Base-by-base conservation (phyloP, 2,888 invertebrate genomes). In the Dione vanillae region DNA sequence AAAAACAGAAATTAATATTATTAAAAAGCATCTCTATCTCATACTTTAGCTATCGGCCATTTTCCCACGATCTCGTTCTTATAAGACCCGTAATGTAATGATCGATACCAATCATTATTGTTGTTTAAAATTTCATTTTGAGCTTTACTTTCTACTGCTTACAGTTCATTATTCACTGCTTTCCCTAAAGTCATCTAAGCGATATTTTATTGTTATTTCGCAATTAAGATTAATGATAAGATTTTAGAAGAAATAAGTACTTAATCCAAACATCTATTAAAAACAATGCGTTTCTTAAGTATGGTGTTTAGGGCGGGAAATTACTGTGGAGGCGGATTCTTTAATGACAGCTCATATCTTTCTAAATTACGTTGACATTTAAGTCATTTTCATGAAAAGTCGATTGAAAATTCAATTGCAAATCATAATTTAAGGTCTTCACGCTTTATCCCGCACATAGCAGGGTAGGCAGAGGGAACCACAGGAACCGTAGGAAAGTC, bases 201-300 rank as follows among this genome's bases (percentile, higher is more conserved):
- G 86, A 91, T 91, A 92, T 91, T 91, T 92, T 92, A 92, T 92
- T 91, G 90, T 91, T 90, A 92, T 91, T 91, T 91, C 80, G 86
- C 92, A 92, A 93, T 93, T 92, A 92, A 92, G 92, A 93, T 93
- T 91, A 90, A 92, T 92, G 92, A 93, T 93, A 92, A 92, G 86
- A 86, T 85, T 90, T 87, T 86, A 86, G 87, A 88, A 85, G 85
- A 82, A 89, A 85, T 91, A 91, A 92, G 92, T 91, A 90, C 91
- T 92, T 91, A 92, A 91, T 92, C 86, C 90, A 89, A 91, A 90
- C 87, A 91, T 89, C 90, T 88, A 87, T 89, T 90, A 87, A 86
- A 90, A 86, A 84, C 84, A 80, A 82, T 80, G 80, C 74, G 83
- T 79, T 81, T 85, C 78, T 85, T 88, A 88, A 89, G 89, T 89